Percentiles rank a stretch among this genome's conserved stretches.
Evolutionary conservation across 2,888 invertebrate genomes (phyloP).

Genomic region (Diplolepis rosae): DNA sequence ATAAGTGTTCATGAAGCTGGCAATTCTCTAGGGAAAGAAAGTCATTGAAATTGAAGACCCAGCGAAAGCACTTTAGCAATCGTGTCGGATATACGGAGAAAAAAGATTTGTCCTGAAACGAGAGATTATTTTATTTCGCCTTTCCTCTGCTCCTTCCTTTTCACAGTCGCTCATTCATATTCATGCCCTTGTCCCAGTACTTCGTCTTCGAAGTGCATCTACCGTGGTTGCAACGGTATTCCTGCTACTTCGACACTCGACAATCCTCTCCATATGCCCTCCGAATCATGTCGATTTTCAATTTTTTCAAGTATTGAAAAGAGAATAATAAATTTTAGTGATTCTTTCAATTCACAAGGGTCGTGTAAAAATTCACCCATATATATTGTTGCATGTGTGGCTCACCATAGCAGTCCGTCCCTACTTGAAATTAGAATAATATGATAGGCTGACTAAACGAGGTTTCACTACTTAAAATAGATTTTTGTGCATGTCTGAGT

Average conservation of each 20-base stretch:
- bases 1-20: slow-evolving; percentile 19
- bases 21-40: background rate
- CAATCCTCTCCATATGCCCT: background rate
- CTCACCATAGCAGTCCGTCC: too few relatives aligned
- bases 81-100: slow-evolving; percentile 13
- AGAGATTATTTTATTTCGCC: slow-evolving; percentile 62
- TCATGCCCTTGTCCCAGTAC: slow-evolving; percentile 60
- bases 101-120: slow-evolving; percentile 20
- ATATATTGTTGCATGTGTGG: too few relatives aligned
- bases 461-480: too few relatives aligned
- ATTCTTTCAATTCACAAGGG: too few relatives aligned
- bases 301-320: background rate
- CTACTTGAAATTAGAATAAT: too few relatives aligned
- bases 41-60: slow-evolving; percentile 24
- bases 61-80: slow-evolving; percentile 26
- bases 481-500: too few relatives aligned
- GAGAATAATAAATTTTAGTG: too few relatives aligned
- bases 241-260: background rate
- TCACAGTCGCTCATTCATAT: slow-evolving; percentile 64
- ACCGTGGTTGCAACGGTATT: slow-evolving; percentile 33
- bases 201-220: slow-evolving; percentile 60
- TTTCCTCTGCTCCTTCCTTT: slow-evolving; percentile 49
- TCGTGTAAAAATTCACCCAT: too few relatives aligned
- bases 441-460: too few relatives aligned
- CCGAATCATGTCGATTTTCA: background rate